Evolutionary conservation across 2,113 vertebrate species (phyloP).

Genomic region (Hiodon alosoides): DNA sequence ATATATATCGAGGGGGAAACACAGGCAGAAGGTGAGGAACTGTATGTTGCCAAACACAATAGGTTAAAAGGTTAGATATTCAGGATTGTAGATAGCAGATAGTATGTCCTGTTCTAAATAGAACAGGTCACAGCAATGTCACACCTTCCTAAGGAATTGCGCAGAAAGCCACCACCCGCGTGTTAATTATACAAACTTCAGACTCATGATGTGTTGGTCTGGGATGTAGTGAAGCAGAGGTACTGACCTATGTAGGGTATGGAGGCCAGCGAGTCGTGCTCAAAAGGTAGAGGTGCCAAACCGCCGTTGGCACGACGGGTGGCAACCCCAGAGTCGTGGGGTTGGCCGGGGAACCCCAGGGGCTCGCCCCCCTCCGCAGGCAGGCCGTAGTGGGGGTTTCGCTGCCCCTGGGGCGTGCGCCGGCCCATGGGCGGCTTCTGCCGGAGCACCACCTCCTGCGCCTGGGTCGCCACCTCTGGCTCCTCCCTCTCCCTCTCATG

Average conservation of each 20-base stretch:
- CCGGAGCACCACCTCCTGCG: constrained; percentile 71
- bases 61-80: no score
- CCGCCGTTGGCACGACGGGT: constrained; percentile 50
- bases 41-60: no score
- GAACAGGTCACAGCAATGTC: no score
- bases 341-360: constrained; percentile 28
- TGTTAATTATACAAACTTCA: no score
- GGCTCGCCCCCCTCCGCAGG: constrained; percentile 56
- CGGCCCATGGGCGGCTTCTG: constrained; percentile 72
- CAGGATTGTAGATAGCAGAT: no score
- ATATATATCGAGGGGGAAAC: no score
- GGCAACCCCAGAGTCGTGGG: constrained; percentile 34
- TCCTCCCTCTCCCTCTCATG: constrained; percentile 36
- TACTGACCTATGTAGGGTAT: constrained; percentile 93
- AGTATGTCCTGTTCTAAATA: no score
- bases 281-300: constrained; percentile 64
- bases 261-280: constrained; percentile 80
- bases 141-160: no score
- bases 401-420: constrained; percentile 50
- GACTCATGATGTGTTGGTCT: no score
- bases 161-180: no score
- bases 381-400: constrained; percentile 65
- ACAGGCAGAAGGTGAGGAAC: no score
- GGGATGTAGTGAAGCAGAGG: constrained; percentile 11
- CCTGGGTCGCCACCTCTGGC: constrained; percentile 29